Base-by-base conservation (phyloP, 2,113 vertebrate genomes). In the Pollachius pollachius region DNA sequence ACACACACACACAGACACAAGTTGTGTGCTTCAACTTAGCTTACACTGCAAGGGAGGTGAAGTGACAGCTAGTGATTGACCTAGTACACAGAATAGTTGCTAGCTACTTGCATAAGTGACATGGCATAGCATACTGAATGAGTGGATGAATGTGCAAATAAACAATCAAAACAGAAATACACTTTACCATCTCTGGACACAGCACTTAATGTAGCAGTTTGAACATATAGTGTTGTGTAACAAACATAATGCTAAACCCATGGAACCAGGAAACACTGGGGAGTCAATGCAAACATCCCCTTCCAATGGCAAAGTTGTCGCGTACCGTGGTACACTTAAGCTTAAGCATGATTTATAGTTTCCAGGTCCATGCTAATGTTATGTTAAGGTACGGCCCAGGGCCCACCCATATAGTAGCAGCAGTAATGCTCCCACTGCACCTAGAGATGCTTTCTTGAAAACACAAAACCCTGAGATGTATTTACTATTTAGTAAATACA, bases 201-300 rank as follows among this genome's bases (percentile, higher is more conserved):
- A 77, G 68, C 25, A 56, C 7, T 48, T 48, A 48, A 7, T 48
- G 41, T 48, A 48, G 9, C 41, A 48, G 41, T 48, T 6, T 48
- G 41, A 13, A 12, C 2, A 12, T 41, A 41, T 2, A 48, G 41
- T 9, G 37, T 41, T 41, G 8, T 9, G 41, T 48, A 48, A 48
- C 41, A 48, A 48, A 48, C 41, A 48, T 48, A 7, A 13, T 12
- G 41, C 41, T 48, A 9, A 9, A 34, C 30, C 30, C 30, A 34
- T 34, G 61, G 72, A 82, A 65, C 63, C 75, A 75, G 80, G 84
- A 84, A 85, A 69, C 79, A 73, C 70, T 72, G 71, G 67, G 41
- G 41, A 74, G 73, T 78, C 30, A 86, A 76, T 70, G 84, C 79
- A 83, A 88, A 84, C 80, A 84, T 81, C 80, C 71, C 75, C 72